Conservation (phyloP, 2,113 vertebrate species). For the Prochilodus magdalenae region DNA sequence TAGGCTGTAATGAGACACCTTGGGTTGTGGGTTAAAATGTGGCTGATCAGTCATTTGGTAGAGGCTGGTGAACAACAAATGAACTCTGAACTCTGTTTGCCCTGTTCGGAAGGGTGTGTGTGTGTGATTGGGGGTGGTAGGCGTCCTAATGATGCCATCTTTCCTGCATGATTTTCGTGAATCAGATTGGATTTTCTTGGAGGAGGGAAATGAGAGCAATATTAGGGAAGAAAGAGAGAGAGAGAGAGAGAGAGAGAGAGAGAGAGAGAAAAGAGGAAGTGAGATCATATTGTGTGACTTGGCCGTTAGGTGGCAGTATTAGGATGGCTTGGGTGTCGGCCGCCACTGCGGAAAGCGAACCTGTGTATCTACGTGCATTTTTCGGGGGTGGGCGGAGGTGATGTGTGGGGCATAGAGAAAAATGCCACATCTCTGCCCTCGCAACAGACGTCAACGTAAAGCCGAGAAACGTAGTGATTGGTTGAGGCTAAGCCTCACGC, state of each 20-base stretch:
- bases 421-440: constrained; percentile 39
- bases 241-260: not conserved
- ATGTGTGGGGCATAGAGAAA: not conserved
- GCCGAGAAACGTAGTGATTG: constrained; percentile 36
- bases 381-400: not conserved
- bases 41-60: constrained; percentile 58
- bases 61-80: constrained; percentile 60
- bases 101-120: constrained; percentile 48
- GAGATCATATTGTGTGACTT: constrained; percentile 12
- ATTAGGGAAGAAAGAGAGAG: not conserved
- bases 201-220: constrained; percentile 52
- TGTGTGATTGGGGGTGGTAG: constrained; percentile 46
- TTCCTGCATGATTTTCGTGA: constrained; percentile 55
- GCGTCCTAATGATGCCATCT: constrained; percentile 60
- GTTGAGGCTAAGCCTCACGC: constrained; percentile 5
- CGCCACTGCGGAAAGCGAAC: constrained; percentile 33
- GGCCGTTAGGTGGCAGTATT: constrained; percentile 57
- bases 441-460: constrained; percentile 53
- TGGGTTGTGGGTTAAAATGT: constrained; percentile 55
- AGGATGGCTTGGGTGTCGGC: constrained; percentile 48
- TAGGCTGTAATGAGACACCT: constrained; percentile 59
- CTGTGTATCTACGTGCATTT: constrained; percentile 26
- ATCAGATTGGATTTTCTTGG: constrained; percentile 54
- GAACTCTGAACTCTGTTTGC: constrained; percentile 67
- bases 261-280: not conserved